These are phyloP conservation scores for Oreotragus oreotragus DNA, from an alignment of 2,113 vertebrate genomes.

Conservation along the genomic window DNA sequence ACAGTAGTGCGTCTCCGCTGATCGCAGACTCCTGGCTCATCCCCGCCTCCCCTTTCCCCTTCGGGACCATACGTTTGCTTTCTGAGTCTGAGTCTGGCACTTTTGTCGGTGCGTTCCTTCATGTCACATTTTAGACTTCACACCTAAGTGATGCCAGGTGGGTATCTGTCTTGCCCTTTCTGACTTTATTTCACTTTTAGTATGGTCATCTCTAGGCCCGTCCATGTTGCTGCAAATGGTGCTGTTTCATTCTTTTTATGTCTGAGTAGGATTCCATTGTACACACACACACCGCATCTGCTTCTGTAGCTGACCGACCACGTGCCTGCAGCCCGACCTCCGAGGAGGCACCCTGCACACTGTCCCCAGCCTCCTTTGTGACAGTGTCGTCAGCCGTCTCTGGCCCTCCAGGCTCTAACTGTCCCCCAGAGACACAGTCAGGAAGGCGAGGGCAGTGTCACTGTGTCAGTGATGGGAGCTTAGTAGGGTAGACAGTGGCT, in stretches of 20 bases:
- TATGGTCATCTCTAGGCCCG: not conserved
- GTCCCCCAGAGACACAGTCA: not conserved
- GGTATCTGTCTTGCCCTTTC: not conserved
- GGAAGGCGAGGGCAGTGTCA: not conserved
- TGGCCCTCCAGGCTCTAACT: not conserved
- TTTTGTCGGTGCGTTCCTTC: not conserved
- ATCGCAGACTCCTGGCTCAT: not conserved
- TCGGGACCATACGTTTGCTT: not conserved
- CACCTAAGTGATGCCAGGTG: not conserved
- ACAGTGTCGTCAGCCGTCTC: accelerated
- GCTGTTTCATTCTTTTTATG: not conserved
- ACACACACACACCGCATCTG: not conserved
- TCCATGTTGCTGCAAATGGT: not conserved
- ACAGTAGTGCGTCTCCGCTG: too few species aligned
- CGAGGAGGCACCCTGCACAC: accelerated
- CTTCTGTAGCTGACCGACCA: too few species aligned
- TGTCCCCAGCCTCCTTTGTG: not conserved
- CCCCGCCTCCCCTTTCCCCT: not conserved
- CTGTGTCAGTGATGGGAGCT: accelerated
- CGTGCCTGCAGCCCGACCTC: not conserved
- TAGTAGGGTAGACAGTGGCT: not conserved
- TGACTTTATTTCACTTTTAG: not conserved
- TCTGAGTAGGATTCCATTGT: not conserved
- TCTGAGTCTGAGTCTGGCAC: not conserved
- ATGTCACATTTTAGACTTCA: not conserved